A percentile compares a stretch with the other conserved stretches of the same genome.
These are phyloP conservation scores for Virgularia gustaviana DNA, from an alignment of 92 coral and sea anemone species.

Conservation along the genomic window DNA sequence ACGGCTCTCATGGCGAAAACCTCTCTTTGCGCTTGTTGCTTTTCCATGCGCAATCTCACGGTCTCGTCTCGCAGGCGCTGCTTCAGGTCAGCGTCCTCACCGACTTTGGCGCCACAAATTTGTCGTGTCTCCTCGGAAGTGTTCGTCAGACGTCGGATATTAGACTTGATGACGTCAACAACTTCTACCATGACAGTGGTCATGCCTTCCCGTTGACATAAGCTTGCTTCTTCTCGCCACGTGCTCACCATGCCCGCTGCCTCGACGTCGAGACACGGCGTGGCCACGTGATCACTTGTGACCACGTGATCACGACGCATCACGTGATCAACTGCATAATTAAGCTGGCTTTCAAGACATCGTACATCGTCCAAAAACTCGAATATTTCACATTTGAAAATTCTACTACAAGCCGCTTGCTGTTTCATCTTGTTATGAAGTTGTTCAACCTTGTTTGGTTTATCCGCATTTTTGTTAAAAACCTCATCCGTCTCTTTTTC, in stretches of 20 bases:
- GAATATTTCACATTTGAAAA: conserved; percentile 56
- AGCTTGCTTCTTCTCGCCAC: conserved; percentile 54
- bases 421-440: conserved; percentile 8
- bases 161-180: conserved; percentile 19
- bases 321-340: conserved; percentile 65
- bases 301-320: not conserved
- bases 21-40: conserved; percentile 55
- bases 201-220: conserved; percentile 26
- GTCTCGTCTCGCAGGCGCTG: conserved; percentile 63
- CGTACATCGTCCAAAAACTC: conserved; percentile 70
- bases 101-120: not conserved
- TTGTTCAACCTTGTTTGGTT: conserved; percentile 1
- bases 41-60: conserved; percentile 71
- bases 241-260: conserved; percentile 67
- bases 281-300: not conserved
- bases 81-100: conserved; percentile 32
- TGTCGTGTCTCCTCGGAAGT: not conserved
- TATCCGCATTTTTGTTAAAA: not conserved
- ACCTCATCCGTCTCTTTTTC: not conserved
- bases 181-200: conserved; percentile 27
- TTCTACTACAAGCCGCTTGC: conserved; percentile 18
- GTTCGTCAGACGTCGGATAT: conserved; percentile 5
- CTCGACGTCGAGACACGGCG: conserved; percentile 44
- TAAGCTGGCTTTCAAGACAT: conserved; percentile 70
- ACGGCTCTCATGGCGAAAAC: conserved; percentile 60